Evolutionary conservation across 2,113 vertebrate species (phyloP).

Genomic region (Siphamia tubifer): DNA sequence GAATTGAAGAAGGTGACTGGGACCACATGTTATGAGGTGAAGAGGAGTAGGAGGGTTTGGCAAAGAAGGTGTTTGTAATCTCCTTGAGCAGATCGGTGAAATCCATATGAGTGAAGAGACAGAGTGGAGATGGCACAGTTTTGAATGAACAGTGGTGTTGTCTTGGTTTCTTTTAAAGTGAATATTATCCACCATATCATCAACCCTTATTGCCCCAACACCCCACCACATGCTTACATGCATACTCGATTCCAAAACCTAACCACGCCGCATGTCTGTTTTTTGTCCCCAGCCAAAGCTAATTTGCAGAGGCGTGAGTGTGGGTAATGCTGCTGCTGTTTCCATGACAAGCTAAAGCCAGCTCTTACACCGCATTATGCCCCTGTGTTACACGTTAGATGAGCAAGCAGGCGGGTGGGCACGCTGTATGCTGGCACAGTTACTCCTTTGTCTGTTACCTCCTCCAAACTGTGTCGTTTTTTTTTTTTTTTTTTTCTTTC

Average conservation of each 20-base stretch:
- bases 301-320: constrained; percentile 72
- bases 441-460: constrained; percentile 34
- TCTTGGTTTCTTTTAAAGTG: background rate
- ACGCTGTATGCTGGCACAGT: constrained; percentile 49
- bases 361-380: constrained; percentile 70
- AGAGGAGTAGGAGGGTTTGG: background rate
- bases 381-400: constrained; percentile 51
- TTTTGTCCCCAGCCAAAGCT: constrained; percentile 59
- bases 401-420: constrained; percentile 31
- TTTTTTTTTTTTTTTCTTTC: too few species aligned
- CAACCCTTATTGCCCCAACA: background rate
- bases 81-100: background rate
- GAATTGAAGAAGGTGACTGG: background rate
- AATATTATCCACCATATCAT: background rate
- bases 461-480: constrained; percentile 49
- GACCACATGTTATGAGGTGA: background rate
- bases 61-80: background rate
- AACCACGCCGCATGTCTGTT: constrained; percentile 8
- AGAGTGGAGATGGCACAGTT: background rate
- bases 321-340: constrained; percentile 67
- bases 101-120: background rate
- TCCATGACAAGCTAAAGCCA: constrained; percentile 72
- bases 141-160: background rate
- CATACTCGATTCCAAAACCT: background rate
- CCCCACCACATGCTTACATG: background rate